A percentile compares a stretch with the other conserved stretches of the same genome.
These are phyloP conservation scores for Ichneumoninae sp. DNA, from an alignment of 2,888 invertebrate species.

Conservation along the genomic window DNA sequence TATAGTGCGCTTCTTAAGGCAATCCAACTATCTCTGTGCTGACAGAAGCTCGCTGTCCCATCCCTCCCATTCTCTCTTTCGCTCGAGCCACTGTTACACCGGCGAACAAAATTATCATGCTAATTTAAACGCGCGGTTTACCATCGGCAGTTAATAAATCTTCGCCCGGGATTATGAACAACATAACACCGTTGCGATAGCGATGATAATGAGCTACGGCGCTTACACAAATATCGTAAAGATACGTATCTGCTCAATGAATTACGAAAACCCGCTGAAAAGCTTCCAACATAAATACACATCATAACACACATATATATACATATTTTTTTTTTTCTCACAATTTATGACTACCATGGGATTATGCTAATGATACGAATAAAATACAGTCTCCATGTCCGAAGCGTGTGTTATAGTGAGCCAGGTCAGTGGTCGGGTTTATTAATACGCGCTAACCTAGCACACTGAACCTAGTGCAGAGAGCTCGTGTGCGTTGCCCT, in stretches of 20 bases:
- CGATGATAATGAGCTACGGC: conserved; percentile 5
- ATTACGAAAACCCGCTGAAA: background rate
- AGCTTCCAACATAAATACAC: background rate
- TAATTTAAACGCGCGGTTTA: conserved; percentile 13
- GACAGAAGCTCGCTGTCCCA: conserved; percentile 34
- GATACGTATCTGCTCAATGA: background rate
- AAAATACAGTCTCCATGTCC: conserved; percentile 1
- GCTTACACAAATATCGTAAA: background rate
- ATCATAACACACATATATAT: background rate
- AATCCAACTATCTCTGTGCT: conserved; percentile 63
- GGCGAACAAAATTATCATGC: conserved; percentile 4
- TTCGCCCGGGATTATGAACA: conserved; percentile 3
- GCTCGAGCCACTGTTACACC: background rate
- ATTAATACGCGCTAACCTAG: conserved; percentile 67
- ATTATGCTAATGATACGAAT: conserved; percentile 21
- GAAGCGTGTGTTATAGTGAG: conserved; percentile 40
- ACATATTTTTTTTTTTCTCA: background rate
- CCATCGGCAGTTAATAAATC: conserved; percentile 21
- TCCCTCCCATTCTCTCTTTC: conserved; percentile 9
- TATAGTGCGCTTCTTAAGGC: conserved; percentile 66
- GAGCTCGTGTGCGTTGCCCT: conserved; percentile 47
- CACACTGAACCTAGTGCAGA: conserved; percentile 56
- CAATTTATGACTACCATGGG: conserved; percentile 27
- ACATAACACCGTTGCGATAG: conserved; percentile 6
- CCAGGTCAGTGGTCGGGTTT: conserved; percentile 67